A percentile compares a stretch with the other conserved stretches of the same genome.
Evolutionary conservation across 2,888 invertebrate species (phyloP).

Genomic region (Drosophila meridionalis): DNA sequence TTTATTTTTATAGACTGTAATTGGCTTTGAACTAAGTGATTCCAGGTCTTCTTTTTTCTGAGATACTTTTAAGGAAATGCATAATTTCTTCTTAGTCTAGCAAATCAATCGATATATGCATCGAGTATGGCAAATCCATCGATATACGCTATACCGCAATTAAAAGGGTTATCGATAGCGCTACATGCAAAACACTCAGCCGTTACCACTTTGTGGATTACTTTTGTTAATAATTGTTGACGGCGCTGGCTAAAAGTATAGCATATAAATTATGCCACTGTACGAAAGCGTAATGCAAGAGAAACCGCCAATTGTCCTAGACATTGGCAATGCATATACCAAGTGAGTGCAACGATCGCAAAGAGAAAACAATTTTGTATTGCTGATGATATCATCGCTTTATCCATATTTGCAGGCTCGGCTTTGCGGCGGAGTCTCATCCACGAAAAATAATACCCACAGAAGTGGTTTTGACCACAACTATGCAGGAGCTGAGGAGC

Average conservation of each 20-base stretch:
- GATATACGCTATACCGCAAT: neutral
- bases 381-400: conserved; percentile 63
- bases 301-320: conserved; percentile 95
- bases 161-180: conserved; percentile 10
- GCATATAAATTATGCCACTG: conserved; percentile 86
- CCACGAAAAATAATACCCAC: conserved; percentile 95
- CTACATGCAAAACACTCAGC: conserved; percentile 10
- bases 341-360: conserved; percentile 88
- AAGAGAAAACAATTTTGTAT: neutral
- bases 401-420: conserved; percentile 88
- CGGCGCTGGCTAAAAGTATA: neutral
- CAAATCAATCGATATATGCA: too few relatives aligned
- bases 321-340: conserved; percentile 95
- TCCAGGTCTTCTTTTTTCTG: too few relatives aligned
- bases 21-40: too few relatives aligned
- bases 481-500: conserved; percentile 88
- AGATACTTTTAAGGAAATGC: too few relatives aligned
- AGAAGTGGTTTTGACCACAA: conserved; percentile 89
- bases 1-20: too few relatives aligned
- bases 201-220: conserved; percentile 16
- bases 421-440: conserved; percentile 94
- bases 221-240: neutral
- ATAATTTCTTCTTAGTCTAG: too few relatives aligned
- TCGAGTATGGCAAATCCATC: neutral
- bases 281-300: conserved; percentile 94